These are phyloP conservation scores for Rhinolophus sinicus DNA, from an alignment of 2,113 vertebrate genomes.

Conservation along the genomic window DNA sequence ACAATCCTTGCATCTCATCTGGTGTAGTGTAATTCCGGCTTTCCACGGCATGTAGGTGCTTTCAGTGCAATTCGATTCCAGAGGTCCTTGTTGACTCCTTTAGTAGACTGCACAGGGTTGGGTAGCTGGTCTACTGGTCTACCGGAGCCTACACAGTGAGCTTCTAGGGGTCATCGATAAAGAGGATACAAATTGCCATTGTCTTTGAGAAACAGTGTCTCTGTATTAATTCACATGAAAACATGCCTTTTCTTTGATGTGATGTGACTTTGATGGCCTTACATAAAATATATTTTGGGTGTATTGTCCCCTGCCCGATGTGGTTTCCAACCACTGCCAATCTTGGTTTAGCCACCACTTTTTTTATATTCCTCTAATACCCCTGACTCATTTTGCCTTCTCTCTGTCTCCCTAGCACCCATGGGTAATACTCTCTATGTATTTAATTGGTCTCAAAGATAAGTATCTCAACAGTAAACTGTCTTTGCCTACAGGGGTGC, in stretches of 20 bases:
- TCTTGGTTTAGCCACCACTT: neutral
- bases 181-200: neutral
- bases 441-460: neutral
- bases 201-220: neutral
- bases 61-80: accelerated
- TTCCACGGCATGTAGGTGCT: accelerated
- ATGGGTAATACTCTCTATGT: neutral
- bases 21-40: accelerated
- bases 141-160: accelerated
- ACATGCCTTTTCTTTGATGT: neutral
- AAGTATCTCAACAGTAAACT: constrained; percentile 63
- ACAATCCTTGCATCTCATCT: neutral
- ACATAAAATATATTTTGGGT: neutral
- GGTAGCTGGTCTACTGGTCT: neutral
- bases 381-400: neutral
- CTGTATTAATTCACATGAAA: neutral
- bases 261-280: neutral
- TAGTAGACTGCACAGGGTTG: accelerated
- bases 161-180: neutral
- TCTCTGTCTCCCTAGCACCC: neutral
- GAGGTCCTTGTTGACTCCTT: neutral
- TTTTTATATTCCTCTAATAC: neutral
- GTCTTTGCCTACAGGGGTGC: constrained; percentile 91
- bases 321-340: neutral
- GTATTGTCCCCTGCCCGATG: neutral